phyloP scores from a whole-genome alignment of 2,797 vertebrate species.

The Antrozous pallidus region DNA sequence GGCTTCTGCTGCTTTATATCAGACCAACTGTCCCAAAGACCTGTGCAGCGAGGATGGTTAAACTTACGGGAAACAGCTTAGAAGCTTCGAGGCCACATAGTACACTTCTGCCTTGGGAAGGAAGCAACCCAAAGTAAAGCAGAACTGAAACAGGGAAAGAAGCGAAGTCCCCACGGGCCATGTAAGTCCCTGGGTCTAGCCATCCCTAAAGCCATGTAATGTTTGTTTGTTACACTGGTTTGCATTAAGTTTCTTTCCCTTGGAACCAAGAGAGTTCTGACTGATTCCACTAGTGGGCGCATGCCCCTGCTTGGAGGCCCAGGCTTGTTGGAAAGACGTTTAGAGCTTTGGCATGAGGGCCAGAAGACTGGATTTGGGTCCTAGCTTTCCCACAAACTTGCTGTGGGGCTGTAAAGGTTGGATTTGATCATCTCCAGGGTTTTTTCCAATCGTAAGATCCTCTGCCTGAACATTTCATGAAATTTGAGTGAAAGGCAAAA shows the following conservation, averaged over 20 bases:
- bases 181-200: not conserved
- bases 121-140: not conserved
- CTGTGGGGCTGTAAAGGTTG: not conserved
- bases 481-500: constrained; percentile 15
- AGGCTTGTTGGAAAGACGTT: not conserved
- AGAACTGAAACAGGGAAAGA: not conserved
- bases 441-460: constrained; percentile 12
- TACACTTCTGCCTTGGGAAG: not conserved
- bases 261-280: not conserved
- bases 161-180: not conserved
- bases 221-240: not conserved
- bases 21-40: not conserved
- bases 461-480: not conserved
- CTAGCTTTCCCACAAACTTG: not conserved
- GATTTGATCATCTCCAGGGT: not conserved
- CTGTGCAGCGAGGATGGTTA: not conserved
- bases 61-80: not conserved
- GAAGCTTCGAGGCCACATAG: not conserved
- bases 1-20: accelerated
- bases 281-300: not conserved
- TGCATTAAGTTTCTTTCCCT: not conserved
- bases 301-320: not conserved
- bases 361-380: not conserved
- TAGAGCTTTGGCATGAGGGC: not conserved
- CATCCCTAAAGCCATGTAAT: not conserved